Conservation (phyloP, 2,797 vertebrate genomes). For the Ataeniobius toweri region DNA sequence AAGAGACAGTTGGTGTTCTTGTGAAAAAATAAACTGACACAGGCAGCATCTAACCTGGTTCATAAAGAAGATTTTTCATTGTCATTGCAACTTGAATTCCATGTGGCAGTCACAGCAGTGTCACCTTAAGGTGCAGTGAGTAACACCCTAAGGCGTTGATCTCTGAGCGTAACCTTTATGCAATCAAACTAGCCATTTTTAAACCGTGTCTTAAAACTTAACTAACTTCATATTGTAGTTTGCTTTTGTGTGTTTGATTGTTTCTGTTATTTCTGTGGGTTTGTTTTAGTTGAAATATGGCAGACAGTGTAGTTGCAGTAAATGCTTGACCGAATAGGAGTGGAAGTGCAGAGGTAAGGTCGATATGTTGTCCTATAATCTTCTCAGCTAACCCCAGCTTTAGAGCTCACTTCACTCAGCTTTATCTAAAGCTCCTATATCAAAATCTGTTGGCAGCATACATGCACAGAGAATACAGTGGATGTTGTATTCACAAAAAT, state of each 20-base stretch:
- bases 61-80: conserved; percentile 65
- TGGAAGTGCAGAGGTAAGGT: conserved; percentile 39
- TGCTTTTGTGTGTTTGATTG: neutral
- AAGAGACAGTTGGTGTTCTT: conserved; percentile 46
- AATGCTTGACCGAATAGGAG: conserved; percentile 42
- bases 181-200: neutral
- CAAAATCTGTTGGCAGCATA: conserved; percentile 39
- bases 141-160: neutral
- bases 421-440: conserved; percentile 61
- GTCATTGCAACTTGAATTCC: conserved; percentile 64
- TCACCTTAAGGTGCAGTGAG: conserved; percentile 59
- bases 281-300: neutral
- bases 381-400: conserved; percentile 62
- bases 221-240: neutral
- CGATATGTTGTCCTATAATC: conserved; percentile 58
- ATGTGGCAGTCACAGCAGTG: conserved; percentile 63
- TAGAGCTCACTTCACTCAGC: conserved; percentile 51
- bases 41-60: conserved; percentile 58
- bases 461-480: conserved; percentile 8
- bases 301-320: conserved; percentile 28
- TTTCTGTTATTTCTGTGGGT: neutral
- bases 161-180: neutral
- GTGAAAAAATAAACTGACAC: conserved; percentile 70
- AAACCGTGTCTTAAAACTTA: neutral
- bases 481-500: neutral